These are phyloP conservation scores for Shinisaurus crocodilurus DNA, from an alignment of 2,113 vertebrate species.

Conservation along the genomic window DNA sequence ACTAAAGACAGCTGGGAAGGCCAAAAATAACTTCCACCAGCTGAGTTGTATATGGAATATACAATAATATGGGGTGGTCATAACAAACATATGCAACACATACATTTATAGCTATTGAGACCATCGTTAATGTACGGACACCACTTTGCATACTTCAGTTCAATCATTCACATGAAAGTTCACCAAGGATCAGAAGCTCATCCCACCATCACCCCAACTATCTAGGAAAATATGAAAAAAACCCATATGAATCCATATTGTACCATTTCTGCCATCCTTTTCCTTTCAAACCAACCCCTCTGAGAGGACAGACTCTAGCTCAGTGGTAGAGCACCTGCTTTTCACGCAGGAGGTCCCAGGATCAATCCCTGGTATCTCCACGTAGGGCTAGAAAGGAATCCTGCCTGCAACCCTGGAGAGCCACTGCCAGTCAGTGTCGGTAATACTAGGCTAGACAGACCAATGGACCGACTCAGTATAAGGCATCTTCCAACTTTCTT, in stretches of 20 bases:
- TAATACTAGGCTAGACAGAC: no score
- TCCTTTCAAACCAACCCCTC: not conserved
- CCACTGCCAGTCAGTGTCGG: no score
- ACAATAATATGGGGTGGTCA: constrained; percentile 41
- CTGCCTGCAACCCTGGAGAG: no score
- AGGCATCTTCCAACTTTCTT: not conserved
- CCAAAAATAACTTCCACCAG: constrained; percentile 79
- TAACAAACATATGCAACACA: constrained; percentile 22
- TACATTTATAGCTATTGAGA: not conserved
- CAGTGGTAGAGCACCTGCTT: no score
- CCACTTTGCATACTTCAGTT: not conserved
- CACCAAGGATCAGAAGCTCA: not conserved
- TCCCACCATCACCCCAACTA: no score
- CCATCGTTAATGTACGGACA: not conserved
- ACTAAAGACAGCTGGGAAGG: constrained; percentile 79
- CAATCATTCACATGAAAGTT: not conserved
- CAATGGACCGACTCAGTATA: no score
- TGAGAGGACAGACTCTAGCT: no score
- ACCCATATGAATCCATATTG: constrained; percentile 1
- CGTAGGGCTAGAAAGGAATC: no score
- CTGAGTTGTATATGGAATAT: constrained; percentile 64
- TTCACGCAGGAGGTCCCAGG: no score
- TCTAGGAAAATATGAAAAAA: not conserved
- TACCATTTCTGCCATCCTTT: not conserved
- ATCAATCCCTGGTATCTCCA: no score